These are phyloP conservation scores for Hydrotaea cyrtoneurina DNA, from an alignment of 2,888 invertebrate genomes.

Conservation along the genomic window DNA sequence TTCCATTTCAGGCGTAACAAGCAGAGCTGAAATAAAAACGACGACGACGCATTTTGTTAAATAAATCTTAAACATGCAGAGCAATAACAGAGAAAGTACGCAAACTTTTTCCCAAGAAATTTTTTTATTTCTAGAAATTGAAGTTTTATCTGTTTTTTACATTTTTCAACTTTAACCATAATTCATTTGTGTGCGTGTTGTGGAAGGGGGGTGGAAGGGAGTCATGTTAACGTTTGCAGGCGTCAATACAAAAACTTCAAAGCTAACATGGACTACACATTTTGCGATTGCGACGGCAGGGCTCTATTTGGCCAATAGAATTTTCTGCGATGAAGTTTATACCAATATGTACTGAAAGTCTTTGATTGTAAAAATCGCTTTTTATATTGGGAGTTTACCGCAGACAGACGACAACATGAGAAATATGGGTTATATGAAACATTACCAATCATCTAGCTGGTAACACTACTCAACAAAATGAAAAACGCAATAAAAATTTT, in stretches of 20 bases:
- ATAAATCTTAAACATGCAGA: slow-evolving; percentile 45
- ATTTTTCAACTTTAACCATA: slow-evolving; percentile 62
- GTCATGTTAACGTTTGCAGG: neutral
- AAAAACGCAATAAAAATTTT: too few relatives aligned
- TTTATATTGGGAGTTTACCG: too few relatives aligned
- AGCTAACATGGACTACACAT: neutral
- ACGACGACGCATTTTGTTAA: slow-evolving; percentile 16
- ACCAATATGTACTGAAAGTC: too few relatives aligned
- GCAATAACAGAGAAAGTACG: slow-evolving; percentile 2
- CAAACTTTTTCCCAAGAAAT: slow-evolving; percentile 1
- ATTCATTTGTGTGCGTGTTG: slow-evolving; percentile 47
- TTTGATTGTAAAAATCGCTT: too few relatives aligned
- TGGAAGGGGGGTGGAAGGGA: neutral
- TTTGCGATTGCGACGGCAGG: too few relatives aligned
- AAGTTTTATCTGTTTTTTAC: slow-evolving; percentile 60
- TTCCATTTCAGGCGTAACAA: slow-evolving; percentile 28
- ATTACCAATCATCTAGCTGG: too few relatives aligned
- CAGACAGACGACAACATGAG: too few relatives aligned
- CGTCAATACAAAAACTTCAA: neutral
- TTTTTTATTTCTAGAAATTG: slow-evolving; percentile 28
- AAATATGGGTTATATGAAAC: too few relatives aligned
- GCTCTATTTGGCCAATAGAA: too few relatives aligned
- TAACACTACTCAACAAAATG: too few relatives aligned
- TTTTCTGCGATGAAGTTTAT: too few relatives aligned
- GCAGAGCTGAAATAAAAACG: slow-evolving; percentile 28